Base-by-base conservation (phyloP, 2,888 invertebrate genomes). In the Himalopsyche kuldschensis region DNA sequence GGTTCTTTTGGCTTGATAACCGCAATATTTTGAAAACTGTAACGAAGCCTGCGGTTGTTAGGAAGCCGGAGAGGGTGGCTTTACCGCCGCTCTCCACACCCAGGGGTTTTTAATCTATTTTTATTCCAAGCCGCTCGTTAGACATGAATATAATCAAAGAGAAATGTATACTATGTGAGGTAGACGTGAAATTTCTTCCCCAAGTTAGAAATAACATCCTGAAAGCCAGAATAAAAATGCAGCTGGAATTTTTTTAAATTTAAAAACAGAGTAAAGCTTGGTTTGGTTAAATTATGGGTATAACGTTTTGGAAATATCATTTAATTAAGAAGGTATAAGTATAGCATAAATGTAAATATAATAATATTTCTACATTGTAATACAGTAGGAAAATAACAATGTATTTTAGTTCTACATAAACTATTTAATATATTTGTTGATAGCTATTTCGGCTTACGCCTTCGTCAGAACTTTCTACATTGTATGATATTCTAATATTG, bases 11-110 rank as follows among this genome's bases (percentile, higher is more conserved):
- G 55, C 55, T n/a, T 55, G 24, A 55, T 24, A 55, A 55, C 6
- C n/a, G n/a, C 20, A 8, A 55, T 55, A 55, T 75, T 30, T 75
- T 15, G 83, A 79, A 79, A 83, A 69, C 80, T 82, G 83, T 83
- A 83, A 82, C 82, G 82, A 83, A 82, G 80, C 77, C 81, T 81
- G 79, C 81, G 55, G 82, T 80, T 77, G 27, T 47, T 20, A 10
- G 55, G 55, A 55, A 55, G 24, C 20, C n/a, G 41, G 55, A 20
- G 55, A 55, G 55, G 24, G 55, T 20, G n/a, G 55, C 55, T 55
- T 55, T 55, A 20, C 63, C 79, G 32, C 17, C 48, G 20, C 69
- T 35, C 15, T 63, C 63, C 35, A 55, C 41, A 55, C 55, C 20
- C 46, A 32, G 55, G 46, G 31, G 63, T 35, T 32, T 79, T 41